Evolutionary conservation across 2,113 vertebrate species (phyloP).

Genomic region (Calidris pygmaea): DNA sequence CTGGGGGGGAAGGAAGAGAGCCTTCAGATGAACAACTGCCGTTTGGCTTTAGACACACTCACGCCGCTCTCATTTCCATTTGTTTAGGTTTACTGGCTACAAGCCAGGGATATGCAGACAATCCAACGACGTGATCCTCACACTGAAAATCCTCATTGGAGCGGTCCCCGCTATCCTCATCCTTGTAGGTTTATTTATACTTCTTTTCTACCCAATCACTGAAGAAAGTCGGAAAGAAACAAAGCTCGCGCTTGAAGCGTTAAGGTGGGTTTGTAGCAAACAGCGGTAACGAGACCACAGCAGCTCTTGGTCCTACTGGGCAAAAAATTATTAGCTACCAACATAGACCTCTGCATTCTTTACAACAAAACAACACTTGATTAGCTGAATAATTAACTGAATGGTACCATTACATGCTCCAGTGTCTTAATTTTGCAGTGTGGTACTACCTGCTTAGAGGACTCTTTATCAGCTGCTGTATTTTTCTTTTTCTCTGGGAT

Average conservation of each 20-base stretch:
- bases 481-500: not conserved
- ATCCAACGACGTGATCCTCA: constrained; percentile 81
- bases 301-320: not conserved
- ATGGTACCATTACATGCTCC: not conserved
- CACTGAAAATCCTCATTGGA: constrained; percentile 90
- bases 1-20: not conserved
- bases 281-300: not conserved
- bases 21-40: not conserved
- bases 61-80: not conserved
- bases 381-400: not conserved
- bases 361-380: not conserved
- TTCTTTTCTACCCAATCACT: constrained; percentile 86
- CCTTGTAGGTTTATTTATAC: constrained; percentile 83
- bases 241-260: constrained; percentile 78
- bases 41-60: not conserved
- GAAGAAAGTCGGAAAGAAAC: constrained; percentile 81
- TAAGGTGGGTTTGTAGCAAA: constrained; percentile 76
- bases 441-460: not conserved
- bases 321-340: not conserved
- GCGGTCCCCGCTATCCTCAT: constrained; percentile 89
- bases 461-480: not conserved
- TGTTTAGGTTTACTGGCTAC: constrained; percentile 89
- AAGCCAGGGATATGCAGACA: constrained; percentile 86
- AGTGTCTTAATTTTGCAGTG: not conserved
- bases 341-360: not conserved